Evolutionary conservation across 1,140 invertebrate species (phyloP), one percentile per base, ranked within the genome.

Genomic region (Trichogramma pretiosum): DNA sequence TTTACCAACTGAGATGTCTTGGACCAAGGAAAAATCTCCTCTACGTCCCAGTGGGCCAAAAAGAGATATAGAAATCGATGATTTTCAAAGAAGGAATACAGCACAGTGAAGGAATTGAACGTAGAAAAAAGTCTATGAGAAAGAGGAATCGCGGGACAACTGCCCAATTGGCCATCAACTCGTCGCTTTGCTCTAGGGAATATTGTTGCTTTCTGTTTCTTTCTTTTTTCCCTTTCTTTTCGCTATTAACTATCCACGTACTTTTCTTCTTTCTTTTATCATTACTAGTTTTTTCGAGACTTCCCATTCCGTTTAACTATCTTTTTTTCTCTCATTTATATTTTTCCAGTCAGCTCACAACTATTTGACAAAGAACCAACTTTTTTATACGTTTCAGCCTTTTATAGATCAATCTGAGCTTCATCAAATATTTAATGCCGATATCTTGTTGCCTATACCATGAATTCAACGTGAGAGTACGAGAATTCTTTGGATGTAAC

Each of bases 361-460:
- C n/a, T n/a, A n/a, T n/a, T n/a, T n/a, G n/a, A n/a, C n/a, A n/a
- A n/a, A n/a, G n/a, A n/a, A n/a, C n/a, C n/a, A n/a, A n/a, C n/a
- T n/a, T n/a, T n/a, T n/a, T 35, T 49, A 3, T 24, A 24, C 37
- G 19, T 24, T 16, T 28, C n/a, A n/a, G 24, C 30, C 24, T 22
- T 38, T 36, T 48, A 24, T 62, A 58, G 59, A 65, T 50, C 66
- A 67, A 68, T 70, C 62, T 59, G 63, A 63, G 54, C 52, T 52
- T 57, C 30, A 70, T 72, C 54, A 70, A 72, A 72, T 70, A 70
- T 72, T 72, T 64, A 72, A 46, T 60, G 42, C 59, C 58, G 59
- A n/a, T n/a, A n/a, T n/a, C n/a, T n/a, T n/a, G n/a, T n/a, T n/a
- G n/a, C n/a, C n/a, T n/a, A n/a, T n/a, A n/a, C n/a, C n/a, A n/a